These are phyloP conservation scores for Lampris megalopsis DNA, from an alignment of 2,113 vertebrate species.

Conservation along the genomic window DNA sequence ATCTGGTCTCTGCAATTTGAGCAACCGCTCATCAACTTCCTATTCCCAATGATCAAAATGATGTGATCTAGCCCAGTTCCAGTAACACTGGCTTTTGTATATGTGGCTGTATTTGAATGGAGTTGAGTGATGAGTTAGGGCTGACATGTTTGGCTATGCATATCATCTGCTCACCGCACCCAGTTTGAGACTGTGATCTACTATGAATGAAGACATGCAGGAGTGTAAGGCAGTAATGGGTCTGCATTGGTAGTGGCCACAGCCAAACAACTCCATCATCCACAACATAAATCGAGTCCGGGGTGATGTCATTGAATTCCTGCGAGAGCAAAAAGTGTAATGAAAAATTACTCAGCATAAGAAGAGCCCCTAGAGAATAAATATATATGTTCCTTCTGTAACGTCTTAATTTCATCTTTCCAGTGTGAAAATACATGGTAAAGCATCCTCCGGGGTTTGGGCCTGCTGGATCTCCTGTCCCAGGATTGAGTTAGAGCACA, in stretches of 20 bases:
- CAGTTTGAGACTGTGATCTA: not conserved
- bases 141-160: conserved; percentile 6
- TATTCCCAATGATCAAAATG: too few species aligned
- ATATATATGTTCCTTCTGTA: conserved; percentile 18
- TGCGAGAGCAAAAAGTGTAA: conserved; percentile 35
- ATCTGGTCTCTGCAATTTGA: too few species aligned
- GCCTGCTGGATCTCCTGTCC: conserved; percentile 35
- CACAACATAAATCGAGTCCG: conserved; percentile 23
- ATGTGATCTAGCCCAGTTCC: too few species aligned
- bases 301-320: conserved; percentile 62
- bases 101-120: not conserved
- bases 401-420: conserved; percentile 57
- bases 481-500: conserved; percentile 47
- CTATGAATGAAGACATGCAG: not conserved
- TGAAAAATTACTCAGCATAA: conserved; percentile 52
- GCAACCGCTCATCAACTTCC: too few species aligned
- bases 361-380: conserved; percentile 23
- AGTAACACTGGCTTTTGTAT: too few species aligned
- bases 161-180: not conserved
- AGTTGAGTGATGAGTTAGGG: conserved; percentile 35
- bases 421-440: conserved; percentile 50
- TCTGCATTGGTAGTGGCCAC: conserved; percentile 25
- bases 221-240: not conserved
- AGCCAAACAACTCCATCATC: not conserved
- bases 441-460: conserved; percentile 35